These are phyloP conservation scores for Ischnus inquisitorius DNA, from an alignment of 2,888 invertebrate species.

Conservation along the genomic window DNA sequence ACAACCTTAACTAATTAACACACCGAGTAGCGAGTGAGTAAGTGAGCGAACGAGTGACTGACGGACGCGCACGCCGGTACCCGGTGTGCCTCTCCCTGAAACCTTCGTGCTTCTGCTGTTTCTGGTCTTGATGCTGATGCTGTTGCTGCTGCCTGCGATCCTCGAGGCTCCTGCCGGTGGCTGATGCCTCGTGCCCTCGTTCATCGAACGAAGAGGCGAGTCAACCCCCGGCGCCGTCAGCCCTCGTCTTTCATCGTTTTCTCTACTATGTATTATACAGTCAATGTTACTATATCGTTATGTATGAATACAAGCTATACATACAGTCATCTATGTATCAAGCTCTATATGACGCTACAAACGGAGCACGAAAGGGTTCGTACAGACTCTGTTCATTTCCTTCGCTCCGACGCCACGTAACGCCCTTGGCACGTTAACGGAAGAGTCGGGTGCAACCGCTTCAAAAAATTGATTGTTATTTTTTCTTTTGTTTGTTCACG, in stretches of 20 bases:
- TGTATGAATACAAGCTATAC: slow-evolving; percentile 15
- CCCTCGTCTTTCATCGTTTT: slow-evolving; percentile 22
- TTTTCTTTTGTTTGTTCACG: too few relatives aligned
- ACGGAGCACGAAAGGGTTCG: slow-evolving; percentile 1
- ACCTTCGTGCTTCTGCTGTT: slow-evolving; percentile 51
- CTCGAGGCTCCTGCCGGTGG: slow-evolving; percentile 20
- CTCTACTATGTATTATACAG: slow-evolving; percentile 8
- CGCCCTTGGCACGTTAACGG: slow-evolving; percentile 60
- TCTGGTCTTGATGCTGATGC: slow-evolving; percentile 67
- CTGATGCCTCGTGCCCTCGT: slow-evolving; percentile 47
- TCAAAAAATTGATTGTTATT: too few relatives aligned
- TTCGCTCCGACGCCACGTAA: slow-evolving; percentile 18
- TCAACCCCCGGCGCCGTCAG: not conserved
- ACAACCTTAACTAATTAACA: slow-evolving; percentile 86
- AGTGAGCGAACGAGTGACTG: slow-evolving; percentile 81
- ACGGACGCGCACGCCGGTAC: slow-evolving; percentile 74
- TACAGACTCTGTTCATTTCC: slow-evolving; percentile 33
- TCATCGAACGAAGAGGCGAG: slow-evolving; percentile 51
- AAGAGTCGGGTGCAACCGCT: too few relatives aligned
- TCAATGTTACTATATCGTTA: not conserved
- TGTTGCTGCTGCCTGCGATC: slow-evolving; percentile 54
- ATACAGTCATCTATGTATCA: not conserved
- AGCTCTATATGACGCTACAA: not conserved
- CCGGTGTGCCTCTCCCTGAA: slow-evolving; percentile 31
- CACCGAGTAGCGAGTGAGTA: slow-evolving; percentile 84